Evolutionary conservation across 1,140 invertebrate species (phyloP).

Genomic region (Diabrotica undecimpunctata): DNA sequence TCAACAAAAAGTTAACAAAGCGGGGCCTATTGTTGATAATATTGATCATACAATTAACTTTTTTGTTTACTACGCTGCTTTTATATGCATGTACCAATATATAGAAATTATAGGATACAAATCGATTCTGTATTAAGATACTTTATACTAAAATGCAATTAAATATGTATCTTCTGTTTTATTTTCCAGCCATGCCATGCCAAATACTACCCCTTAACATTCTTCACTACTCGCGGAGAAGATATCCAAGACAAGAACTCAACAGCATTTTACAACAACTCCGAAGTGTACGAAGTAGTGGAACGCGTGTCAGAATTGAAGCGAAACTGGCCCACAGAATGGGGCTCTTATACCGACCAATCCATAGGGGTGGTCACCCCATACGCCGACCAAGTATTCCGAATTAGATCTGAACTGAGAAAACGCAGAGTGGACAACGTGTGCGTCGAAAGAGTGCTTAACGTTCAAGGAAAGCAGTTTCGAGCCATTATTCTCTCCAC

Average conservation of each 20-base stretch:
- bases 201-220: slow-evolving; percentile 71
- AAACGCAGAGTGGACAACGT: slow-evolving; percentile 71
- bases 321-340: slow-evolving; percentile 67
- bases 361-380: slow-evolving; percentile 82
- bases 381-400: slow-evolving; percentile 79
- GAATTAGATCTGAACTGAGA: slow-evolving; percentile 74
- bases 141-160: too few relatives aligned
- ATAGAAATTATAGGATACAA: too few relatives aligned
- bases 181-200: slow-evolving; percentile 56
- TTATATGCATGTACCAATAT: too few relatives aligned
- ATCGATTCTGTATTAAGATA: too few relatives aligned
- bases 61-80: too few relatives aligned
- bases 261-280: slow-evolving; percentile 81
- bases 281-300: slow-evolving; percentile 78
- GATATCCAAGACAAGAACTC: slow-evolving; percentile 77
- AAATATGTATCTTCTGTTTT: not conserved
- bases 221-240: slow-evolving; percentile 76
- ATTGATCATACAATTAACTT: too few relatives aligned
- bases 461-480: slow-evolving; percentile 89
- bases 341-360: slow-evolving; percentile 71
- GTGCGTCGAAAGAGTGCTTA: slow-evolving; percentile 80
- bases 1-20: too few relatives aligned
- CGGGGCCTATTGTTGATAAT: too few relatives aligned
- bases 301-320: slow-evolving; percentile 67
- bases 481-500: slow-evolving; percentile 81